These are phyloP conservation scores for Gobio occitaniae DNA, from an alignment of 2,797 vertebrate species.

Conservation along the genomic window DNA sequence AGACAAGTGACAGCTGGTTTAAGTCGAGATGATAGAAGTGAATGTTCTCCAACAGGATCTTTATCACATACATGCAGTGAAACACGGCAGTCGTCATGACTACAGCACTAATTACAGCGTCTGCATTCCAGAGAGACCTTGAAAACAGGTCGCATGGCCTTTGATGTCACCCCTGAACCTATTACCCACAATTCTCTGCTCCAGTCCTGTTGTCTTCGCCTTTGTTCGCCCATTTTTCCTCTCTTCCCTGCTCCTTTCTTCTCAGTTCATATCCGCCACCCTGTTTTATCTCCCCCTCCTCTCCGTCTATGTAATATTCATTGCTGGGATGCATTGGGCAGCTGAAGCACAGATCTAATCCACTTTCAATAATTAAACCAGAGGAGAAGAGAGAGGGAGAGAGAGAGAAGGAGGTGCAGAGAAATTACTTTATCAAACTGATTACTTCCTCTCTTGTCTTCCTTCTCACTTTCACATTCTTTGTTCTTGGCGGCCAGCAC, in stretches of 20 bases:
- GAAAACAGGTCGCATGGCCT: constrained; percentile 32
- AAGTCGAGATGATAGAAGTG: background rate
- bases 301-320: constrained; percentile 56
- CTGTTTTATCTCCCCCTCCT: constrained; percentile 38
- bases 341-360: constrained; percentile 64
- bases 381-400: constrained; percentile 36
- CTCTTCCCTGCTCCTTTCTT: background rate
- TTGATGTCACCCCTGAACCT: constrained; percentile 21
- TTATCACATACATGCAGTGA: background rate
- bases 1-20: background rate
- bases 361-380: constrained; percentile 66
- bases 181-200: constrained; percentile 38
- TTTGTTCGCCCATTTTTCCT: background rate
- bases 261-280: constrained; percentile 29
- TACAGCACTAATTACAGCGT: constrained; percentile 3
- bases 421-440: constrained; percentile 30
- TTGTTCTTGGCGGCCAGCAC: background rate
- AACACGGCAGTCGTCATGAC: background rate
- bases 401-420: constrained; percentile 24
- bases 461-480: constrained; percentile 27
- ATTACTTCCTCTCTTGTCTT: constrained; percentile 49
- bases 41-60: background rate
- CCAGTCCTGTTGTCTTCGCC: background rate
- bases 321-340: constrained; percentile 57
- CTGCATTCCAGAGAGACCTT: constrained; percentile 14